Evolutionary conservation across 2,113 vertebrate species (phyloP).

Genomic region (Sigmodon hispidus): DNA sequence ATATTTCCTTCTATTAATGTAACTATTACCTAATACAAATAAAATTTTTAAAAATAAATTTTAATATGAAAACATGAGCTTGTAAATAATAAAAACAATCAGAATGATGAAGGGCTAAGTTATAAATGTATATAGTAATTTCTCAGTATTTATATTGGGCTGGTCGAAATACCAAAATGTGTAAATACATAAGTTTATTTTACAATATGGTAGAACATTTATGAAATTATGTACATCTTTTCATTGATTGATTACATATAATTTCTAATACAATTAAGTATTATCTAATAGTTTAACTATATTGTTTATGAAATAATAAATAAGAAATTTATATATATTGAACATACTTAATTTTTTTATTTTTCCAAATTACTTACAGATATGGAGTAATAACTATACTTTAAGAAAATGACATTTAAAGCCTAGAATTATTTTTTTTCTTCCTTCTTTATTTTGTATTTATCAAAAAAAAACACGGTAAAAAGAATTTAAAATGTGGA

Average conservation of each 20-base stretch:
- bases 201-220: no score
- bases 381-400: not conserved
- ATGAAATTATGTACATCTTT: not conserved
- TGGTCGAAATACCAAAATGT: not conserved
- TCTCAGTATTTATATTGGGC: not conserved
- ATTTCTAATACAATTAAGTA: not conserved
- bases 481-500: no score
- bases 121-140: not conserved
- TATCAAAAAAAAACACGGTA: no score
- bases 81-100: not conserved
- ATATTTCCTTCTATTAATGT: not conserved
- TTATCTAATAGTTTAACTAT: not conserved
- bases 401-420: constrained; percentile 2
- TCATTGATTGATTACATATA: not conserved
- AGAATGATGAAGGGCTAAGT: not conserved
- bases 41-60: not conserved
- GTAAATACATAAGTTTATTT: not conserved
- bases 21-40: not conserved
- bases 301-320: not conserved
- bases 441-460: no score
- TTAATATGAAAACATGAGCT: not conserved
- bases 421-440: not conserved
- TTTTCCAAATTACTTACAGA: not conserved
- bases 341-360: not conserved
- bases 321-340: not conserved